Base-by-base conservation (phyloP, 2,888 invertebrate genomes). In the Zaprionus bogoriensis region DNA sequence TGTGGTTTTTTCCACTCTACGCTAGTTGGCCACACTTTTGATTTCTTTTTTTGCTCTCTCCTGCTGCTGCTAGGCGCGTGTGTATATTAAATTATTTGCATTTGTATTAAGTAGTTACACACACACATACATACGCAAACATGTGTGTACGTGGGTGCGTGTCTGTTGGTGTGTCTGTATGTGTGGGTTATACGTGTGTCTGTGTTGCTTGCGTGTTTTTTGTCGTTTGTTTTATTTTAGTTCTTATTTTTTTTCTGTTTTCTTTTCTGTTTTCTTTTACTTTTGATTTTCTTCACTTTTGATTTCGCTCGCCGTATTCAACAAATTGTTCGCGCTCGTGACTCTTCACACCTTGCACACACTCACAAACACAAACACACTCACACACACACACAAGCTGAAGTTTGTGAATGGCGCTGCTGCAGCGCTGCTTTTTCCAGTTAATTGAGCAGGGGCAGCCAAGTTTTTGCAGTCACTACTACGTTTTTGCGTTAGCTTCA, bases 241-340 rank as follows among this genome's bases (percentile, higher is more conserved):
- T 14, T 32, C 14, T 7, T n/a, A 2, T 32, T 12, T n/a, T 1
- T 14, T 14, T 12, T 36, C 17, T 36, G 17, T 7, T 32, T 14
- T 32, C 2, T 3, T 36, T 17, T 17, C 7, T 32, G 12, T 7
- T n/a, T 3, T 32, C 6, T n/a, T 1, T 14, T 14, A 6, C 6
- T 17, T 61, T 66, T 50, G 62, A 44, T 60, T 77, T 73, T 73
- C 58, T 73, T 68, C 74, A 84, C 81, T 81, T 81, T 87, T 84
- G 59, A 67, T 81, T 71, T 80, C 67, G 50, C 19, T 63, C 41
- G 42, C 58, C 65, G 69, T 78, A 87, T 82, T 87, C 82, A 82
- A 82, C 82, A 82, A 87, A 83, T 82, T 87, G 87, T 82, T 82
- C 66, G 70, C 74, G 77, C 63, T 68, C 52, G 41, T 44, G 41